Evolutionary conservation across 2,888 invertebrate genomes (phyloP).

Genomic region (Ceratothoa steindachneri): DNA sequence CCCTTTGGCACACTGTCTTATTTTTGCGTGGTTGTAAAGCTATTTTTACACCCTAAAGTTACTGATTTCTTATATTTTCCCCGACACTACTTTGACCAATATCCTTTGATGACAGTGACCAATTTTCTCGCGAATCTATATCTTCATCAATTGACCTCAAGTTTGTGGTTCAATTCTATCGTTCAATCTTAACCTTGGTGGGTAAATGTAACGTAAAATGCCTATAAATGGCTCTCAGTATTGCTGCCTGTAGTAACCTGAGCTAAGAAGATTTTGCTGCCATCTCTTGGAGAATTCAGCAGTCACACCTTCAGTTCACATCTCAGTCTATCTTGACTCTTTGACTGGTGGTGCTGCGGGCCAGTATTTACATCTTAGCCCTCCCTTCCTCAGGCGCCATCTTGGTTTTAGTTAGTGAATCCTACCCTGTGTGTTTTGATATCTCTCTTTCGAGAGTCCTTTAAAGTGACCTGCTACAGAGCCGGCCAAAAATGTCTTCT

Average conservation of each 20-base stretch:
- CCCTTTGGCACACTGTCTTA: too few species aligned
- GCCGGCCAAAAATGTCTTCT: background rate
- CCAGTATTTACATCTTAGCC: background rate
- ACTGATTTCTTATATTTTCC: too few species aligned
- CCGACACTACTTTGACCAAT: too few species aligned
- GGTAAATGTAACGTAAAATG: background rate
- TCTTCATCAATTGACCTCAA: too few species aligned
- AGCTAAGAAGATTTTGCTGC: background rate
- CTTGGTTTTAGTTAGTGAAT: conserved; percentile 1
- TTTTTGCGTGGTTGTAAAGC: too few species aligned
- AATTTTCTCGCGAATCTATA: too few species aligned
- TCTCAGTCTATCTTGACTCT: conserved; percentile 8
- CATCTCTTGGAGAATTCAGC: conserved; percentile 8
- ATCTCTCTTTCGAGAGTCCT: background rate
- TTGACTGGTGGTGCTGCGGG: conserved; percentile 10
- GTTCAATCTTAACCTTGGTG: background rate
- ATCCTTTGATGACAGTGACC: too few species aligned
- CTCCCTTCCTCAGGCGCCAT: conserved; percentile 4
- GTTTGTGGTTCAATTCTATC: background rate
- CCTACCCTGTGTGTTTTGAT: background rate
- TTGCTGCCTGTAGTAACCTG: conserved; percentile 10
- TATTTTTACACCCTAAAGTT: too few species aligned
- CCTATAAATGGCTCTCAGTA: conserved; percentile 1
- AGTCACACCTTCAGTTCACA: background rate
- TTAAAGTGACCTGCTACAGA: background rate